A percentile compares a stretch with the other conserved stretches of the same genome.
Evolutionary conservation across 2,888 invertebrate species (phyloP).

Genomic region (Microlaimidae sp.): DNA sequence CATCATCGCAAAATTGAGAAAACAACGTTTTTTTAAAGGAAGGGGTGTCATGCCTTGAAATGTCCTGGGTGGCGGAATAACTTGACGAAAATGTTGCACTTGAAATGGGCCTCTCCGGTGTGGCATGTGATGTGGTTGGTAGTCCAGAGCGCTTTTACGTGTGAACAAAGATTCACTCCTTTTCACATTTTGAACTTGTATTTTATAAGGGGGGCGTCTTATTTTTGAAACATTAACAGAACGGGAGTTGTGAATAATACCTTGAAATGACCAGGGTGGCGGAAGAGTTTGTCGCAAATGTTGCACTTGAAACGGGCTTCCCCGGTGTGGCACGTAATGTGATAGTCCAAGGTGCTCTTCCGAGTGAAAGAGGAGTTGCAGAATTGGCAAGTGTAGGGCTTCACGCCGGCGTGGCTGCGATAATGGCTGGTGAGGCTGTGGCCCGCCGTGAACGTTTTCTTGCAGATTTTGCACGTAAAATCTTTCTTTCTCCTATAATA

Average conservation of each 20-base stretch:
- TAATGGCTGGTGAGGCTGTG: background rate
- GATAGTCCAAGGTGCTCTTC: background rate
- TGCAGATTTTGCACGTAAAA: no score
- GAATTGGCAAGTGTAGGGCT: background rate
- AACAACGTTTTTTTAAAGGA: no score
- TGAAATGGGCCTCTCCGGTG: background rate
- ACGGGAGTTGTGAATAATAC: no score
- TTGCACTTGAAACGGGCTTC: background rate
- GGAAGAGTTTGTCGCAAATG: background rate
- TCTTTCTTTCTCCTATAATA: no score
- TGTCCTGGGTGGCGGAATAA: background rate
- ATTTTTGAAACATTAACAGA: no score
- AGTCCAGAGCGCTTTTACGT: no score
- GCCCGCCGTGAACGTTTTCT: background rate
- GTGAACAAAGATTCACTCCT: no score
- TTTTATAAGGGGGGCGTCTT: no score
- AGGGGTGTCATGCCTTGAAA: no score
- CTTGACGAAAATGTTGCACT: background rate
- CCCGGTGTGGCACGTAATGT: background rate
- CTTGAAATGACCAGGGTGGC: background rate
- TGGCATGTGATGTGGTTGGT: no score
- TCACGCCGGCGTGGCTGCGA: background rate
- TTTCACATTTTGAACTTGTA: no score
- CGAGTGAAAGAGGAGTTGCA: background rate
- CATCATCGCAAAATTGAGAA: no score